Evolutionary conservation across 2,113 vertebrate genomes (phyloP).

Genomic region (Psammodynastes pulverulentus): DNA sequence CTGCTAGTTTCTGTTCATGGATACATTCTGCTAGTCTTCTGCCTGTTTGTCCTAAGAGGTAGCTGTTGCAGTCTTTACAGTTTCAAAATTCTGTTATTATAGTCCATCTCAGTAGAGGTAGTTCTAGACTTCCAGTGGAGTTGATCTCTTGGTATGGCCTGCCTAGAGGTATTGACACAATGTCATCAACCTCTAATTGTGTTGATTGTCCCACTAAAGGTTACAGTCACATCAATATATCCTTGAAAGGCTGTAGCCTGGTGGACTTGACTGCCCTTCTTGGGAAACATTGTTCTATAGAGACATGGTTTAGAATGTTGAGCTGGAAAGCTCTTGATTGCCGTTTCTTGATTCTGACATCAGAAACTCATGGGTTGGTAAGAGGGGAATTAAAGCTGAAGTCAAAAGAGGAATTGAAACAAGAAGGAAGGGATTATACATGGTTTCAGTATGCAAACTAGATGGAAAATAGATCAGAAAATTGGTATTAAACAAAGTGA

Average conservation of each 20-base stretch:
- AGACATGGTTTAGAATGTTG: not conserved
- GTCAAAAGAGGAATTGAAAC: too few species aligned
- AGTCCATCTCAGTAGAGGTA: not conserved
- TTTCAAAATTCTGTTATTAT: not conserved
- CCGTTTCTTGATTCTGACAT: not conserved
- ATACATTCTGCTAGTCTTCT: not conserved
- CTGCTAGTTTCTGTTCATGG: not conserved
- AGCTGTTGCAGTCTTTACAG: not conserved
- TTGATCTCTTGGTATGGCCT: not conserved
- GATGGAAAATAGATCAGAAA: too few species aligned
- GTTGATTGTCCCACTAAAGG: not conserved
- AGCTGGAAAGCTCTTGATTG: not conserved
- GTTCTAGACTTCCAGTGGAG: not conserved
- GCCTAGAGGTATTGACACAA: not conserved
- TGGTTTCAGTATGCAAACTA: too few species aligned
- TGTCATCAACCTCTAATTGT: not conserved
- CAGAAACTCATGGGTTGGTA: rapidly evolving
- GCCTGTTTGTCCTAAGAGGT: not conserved
- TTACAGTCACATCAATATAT: not conserved
- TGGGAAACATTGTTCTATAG: not conserved
- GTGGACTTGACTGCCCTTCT: not conserved
- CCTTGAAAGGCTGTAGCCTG: not conserved
- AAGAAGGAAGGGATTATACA: too few species aligned
- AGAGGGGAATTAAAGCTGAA: too few species aligned
- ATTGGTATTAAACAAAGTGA: too few species aligned